Conservation (phyloP, 1,140 invertebrate species). For the Drosophila ficusphila region DNA sequence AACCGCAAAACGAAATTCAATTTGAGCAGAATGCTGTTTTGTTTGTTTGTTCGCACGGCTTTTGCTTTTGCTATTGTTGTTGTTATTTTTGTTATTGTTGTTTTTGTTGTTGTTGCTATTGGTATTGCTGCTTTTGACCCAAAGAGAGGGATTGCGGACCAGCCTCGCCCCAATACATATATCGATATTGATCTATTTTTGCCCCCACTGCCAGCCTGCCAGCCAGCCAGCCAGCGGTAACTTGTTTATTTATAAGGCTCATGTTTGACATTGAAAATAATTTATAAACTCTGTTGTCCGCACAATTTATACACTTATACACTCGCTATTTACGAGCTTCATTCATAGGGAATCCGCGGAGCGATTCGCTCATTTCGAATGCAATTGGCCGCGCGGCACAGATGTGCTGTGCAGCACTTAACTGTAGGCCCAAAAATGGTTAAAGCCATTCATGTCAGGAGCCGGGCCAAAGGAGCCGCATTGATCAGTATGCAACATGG, state of each 20-base stretch:
- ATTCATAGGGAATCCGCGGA: constrained; percentile 65
- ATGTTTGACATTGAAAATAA: constrained; percentile 80
- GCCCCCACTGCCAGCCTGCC: constrained; percentile 1
- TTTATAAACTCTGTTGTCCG: constrained; percentile 67
- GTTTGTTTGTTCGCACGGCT: constrained; percentile 67
- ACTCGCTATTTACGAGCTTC: constrained; percentile 53
- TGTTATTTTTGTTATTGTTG: constrained; percentile 20
- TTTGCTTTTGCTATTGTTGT: constrained; percentile 1
- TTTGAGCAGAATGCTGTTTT: constrained; percentile 63
- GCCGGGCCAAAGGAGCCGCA: constrained; percentile 67
- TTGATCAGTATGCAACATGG: constrained; percentile 81
- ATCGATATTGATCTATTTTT: constrained; percentile 51
- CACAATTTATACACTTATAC: constrained; percentile 80
- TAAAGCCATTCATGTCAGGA: constrained; percentile 75
- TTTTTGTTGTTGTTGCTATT: not conserved
- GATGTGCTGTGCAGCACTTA: constrained; percentile 71
- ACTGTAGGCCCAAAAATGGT: constrained; percentile 82
- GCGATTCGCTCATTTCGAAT: constrained; percentile 68
- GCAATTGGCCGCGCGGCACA: constrained; percentile 68
- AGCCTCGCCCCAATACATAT: too few relatives aligned
- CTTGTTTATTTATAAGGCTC: constrained; percentile 78
- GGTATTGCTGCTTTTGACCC: constrained; percentile 28
- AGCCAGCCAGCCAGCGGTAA: constrained; percentile 15
- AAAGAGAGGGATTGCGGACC: constrained; percentile 43
- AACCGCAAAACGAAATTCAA: constrained; percentile 76